Percentiles rank a stretch among this genome's conserved stretches.
Evolutionary conservation across 1,140 invertebrate species (phyloP).

Genomic region (Chymomyza costata): DNA sequence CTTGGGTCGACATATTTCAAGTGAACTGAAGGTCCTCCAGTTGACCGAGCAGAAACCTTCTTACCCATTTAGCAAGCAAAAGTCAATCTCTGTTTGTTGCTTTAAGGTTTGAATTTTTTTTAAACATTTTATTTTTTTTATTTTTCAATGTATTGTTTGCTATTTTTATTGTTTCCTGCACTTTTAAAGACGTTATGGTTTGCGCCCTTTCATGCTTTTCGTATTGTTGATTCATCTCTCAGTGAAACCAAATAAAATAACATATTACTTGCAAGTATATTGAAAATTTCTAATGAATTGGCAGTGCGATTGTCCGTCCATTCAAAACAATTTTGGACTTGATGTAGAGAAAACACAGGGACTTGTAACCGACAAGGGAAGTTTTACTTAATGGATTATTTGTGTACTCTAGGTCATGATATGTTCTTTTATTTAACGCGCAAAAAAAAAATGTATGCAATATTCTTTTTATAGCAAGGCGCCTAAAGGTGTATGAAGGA

Average conservation of each 20-base stretch:
- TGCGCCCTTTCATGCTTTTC: slow-evolving; percentile 9
- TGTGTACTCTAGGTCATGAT: slow-evolving; percentile 18
- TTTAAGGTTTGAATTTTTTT: slow-evolving; percentile 41
- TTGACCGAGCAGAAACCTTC: slow-evolving; percentile 14
- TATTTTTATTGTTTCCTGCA: slow-evolving; percentile 31
- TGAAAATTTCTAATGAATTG: slow-evolving; percentile 62
- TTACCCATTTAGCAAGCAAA: slow-evolving; percentile 6
- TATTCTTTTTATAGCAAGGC: no score
- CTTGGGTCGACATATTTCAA: slow-evolving; percentile 34
- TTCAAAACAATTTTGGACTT: slow-evolving; percentile 45
- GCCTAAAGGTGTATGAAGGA: no score
- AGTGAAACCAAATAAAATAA: background rate
- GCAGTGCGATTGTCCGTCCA: slow-evolving; percentile 57
- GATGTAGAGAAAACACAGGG: slow-evolving; percentile 29
- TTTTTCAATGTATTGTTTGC: slow-evolving; percentile 24
- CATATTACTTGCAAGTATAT: no score
- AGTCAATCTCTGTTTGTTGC: slow-evolving; percentile 63
- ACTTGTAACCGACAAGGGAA: slow-evolving; percentile 14
- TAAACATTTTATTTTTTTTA: no score
- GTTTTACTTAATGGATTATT: slow-evolving; percentile 48
- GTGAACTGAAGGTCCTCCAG: slow-evolving; percentile 29
- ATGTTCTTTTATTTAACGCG: no score
- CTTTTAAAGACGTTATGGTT: slow-evolving; percentile 17
- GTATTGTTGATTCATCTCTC: no score
- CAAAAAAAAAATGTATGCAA: no score